Evolutionary conservation across 2,888 invertebrate genomes (phyloP), one percentile per base, ranked within the genome.

Genomic region (Cerastis leucographa): DNA sequence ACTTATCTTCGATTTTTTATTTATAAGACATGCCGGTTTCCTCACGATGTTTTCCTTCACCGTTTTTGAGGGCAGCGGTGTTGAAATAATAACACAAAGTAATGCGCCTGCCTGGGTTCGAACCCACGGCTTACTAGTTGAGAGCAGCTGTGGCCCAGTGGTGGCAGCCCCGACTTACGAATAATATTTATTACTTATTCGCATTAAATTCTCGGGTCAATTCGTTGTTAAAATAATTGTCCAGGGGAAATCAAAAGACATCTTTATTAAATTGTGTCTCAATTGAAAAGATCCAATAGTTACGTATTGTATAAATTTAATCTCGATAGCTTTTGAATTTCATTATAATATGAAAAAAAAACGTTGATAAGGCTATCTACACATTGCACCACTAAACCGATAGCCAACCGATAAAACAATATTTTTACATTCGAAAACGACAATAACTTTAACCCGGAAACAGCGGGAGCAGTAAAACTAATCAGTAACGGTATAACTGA

Each of bases 401-500:
- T 71, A 78, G 54, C n/a, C 29, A 61, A 42, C 17, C 65, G 76
- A 84, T 81, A 85, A 85, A 81, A 59, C 9, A 49, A 62, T 64
- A 68, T 69, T 74, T 84, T 74, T 65, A 76, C 73, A 84, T 75
- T 76, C 74, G 40, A 61, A 73, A 80, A 83, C 77, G 65, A 83
- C 71, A 80, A 73, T 78, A 76, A 84, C 76, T 69, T 59, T 4
- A 76, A 83, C 79, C 67, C 68, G 87, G 85, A 87, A 88, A 85
- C 67, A 59, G 69, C 75, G 70, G 64, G 73, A 72, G 76, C 74
- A 79, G 85, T 88, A 71, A 87, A 87, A 87, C 80, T 87, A 76
- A 88, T 88, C 87, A 79, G 74, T 76, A 80, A 78, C 71, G 71
- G 70, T 87, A 76, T 76, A 85, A 81, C 80, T 81, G 74, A 81